Percentiles rank a stretch among this genome's conserved stretches.
These are phyloP conservation scores for Parelbella ahira DNA, from an alignment of 2,888 invertebrate species.

Conservation along the genomic window DNA sequence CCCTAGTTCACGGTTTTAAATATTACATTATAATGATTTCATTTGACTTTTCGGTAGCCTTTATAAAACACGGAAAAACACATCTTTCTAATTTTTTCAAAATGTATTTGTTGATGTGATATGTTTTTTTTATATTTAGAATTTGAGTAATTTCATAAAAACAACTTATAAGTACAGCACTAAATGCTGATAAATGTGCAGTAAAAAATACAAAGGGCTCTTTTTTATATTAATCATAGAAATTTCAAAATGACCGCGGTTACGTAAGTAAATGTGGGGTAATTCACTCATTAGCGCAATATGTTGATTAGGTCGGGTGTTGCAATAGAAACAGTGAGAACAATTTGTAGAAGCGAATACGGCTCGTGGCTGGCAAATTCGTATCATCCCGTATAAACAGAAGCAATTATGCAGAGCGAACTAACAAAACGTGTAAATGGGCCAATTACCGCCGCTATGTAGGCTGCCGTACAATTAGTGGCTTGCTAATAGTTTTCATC, in stretches of 20 bases:
- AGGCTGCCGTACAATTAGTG: conserved; percentile 77
- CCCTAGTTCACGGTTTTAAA: conserved; percentile 37
- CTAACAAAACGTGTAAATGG: conserved; percentile 80
- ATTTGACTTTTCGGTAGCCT: too few species aligned
- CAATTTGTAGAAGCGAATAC: conserved; percentile 48
- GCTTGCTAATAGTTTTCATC: conserved; percentile 77
- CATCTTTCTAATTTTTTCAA: too few species aligned
- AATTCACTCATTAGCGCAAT: conserved; percentile 47
- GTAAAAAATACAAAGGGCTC: too few species aligned
- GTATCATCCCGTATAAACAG: conserved; percentile 64
- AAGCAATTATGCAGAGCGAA: conserved; percentile 69
- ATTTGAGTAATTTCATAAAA: too few species aligned
- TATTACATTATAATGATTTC: not conserved
- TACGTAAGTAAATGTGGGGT: conserved; percentile 19
- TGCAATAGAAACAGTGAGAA: conserved; percentile 35
- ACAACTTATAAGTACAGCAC: too few species aligned
- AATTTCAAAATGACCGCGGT: not conserved
- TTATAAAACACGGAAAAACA: too few species aligned
- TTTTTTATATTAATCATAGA: too few species aligned
- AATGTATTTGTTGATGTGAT: too few species aligned
- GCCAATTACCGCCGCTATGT: conserved; percentile 77
- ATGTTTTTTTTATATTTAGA: too few species aligned
- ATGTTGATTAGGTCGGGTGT: conserved; percentile 33
- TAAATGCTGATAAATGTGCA: too few species aligned
- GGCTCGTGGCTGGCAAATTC: conserved; percentile 58